These are phyloP conservation scores for Gallinago jamesoni DNA, from an alignment of 2,113 vertebrate genomes.

Conservation along the genomic window DNA sequence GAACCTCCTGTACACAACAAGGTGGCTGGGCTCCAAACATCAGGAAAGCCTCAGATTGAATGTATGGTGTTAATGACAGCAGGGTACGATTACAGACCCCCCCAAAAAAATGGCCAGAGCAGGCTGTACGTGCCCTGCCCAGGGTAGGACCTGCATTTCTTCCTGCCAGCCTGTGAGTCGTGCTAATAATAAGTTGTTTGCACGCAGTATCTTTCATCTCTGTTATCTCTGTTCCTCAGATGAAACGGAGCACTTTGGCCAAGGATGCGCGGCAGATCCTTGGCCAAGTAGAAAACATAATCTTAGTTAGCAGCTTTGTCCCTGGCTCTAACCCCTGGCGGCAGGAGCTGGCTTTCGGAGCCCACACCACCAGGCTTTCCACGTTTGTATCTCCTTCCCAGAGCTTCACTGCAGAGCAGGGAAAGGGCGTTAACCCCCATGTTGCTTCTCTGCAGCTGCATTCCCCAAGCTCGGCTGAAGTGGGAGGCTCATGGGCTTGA, in stretches of 20 bases:
- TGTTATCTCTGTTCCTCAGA: not conserved
- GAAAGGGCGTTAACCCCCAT: rapidly evolving
- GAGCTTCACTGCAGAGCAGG: not conserved
- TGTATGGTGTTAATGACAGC: not conserved
- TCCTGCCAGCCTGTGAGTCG: not conserved
- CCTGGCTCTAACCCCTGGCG: not conserved
- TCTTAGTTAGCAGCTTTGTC: not conserved
- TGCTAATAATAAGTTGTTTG: not conserved
- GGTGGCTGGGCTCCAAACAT: not conserved
- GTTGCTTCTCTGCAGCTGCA: not conserved
- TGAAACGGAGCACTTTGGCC: not conserved
- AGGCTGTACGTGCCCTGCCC: not conserved
- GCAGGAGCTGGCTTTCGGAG: not conserved
- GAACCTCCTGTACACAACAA: not conserved
- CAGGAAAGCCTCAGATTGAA: not conserved
- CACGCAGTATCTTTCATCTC: not conserved
- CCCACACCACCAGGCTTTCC: not conserved
- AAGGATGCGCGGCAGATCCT: not conserved
- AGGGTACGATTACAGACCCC: not conserved
- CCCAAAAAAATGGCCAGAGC: not conserved
- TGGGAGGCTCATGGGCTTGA: not conserved
- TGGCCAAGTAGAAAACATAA: not conserved
- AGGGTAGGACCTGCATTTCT: not conserved
- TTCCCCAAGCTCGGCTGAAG: not conserved
- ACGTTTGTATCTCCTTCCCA: not conserved